These are phyloP conservation scores for Ictalurus furcatus DNA, from an alignment of 2,113 vertebrate species.

Conservation along the genomic window DNA sequence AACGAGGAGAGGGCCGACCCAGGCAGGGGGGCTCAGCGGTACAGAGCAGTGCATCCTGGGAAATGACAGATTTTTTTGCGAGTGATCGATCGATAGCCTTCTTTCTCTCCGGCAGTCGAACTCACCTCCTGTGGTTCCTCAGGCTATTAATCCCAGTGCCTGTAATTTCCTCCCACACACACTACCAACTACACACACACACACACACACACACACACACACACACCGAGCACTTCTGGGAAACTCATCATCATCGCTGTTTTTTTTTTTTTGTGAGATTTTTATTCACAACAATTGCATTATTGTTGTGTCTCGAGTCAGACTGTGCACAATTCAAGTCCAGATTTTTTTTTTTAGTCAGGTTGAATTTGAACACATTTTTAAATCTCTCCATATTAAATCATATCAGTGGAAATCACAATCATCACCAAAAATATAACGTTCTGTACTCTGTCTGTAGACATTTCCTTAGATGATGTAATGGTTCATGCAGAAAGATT, in stretches of 20 bases:
- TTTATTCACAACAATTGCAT: background rate
- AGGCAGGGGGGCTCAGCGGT: conserved; percentile 13
- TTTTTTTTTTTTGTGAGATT: background rate
- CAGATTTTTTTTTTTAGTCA: background rate
- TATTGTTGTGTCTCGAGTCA: background rate
- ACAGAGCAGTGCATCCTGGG: conserved; percentile 50
- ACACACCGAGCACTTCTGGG: background rate
- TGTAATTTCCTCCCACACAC: conserved; percentile 51
- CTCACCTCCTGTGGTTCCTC: conserved; percentile 55
- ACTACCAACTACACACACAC: background rate
- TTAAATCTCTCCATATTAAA: background rate
- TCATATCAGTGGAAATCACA: background rate
- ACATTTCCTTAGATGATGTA: background rate
- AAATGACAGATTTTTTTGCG: conserved; percentile 49
- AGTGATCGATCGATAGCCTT: conserved; percentile 50
- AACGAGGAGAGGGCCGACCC: background rate
- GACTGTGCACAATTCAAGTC: background rate
- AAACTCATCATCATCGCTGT: background rate
- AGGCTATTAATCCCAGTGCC: conserved; percentile 54
- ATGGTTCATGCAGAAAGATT: background rate
- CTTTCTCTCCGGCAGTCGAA: conserved; percentile 47
- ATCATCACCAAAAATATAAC: background rate
- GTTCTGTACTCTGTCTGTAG: background rate
- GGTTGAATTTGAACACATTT: background rate
- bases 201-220: background rate